Base-by-base conservation (phyloP, 1,140 invertebrate species). In the Neelides sp. region DNA sequence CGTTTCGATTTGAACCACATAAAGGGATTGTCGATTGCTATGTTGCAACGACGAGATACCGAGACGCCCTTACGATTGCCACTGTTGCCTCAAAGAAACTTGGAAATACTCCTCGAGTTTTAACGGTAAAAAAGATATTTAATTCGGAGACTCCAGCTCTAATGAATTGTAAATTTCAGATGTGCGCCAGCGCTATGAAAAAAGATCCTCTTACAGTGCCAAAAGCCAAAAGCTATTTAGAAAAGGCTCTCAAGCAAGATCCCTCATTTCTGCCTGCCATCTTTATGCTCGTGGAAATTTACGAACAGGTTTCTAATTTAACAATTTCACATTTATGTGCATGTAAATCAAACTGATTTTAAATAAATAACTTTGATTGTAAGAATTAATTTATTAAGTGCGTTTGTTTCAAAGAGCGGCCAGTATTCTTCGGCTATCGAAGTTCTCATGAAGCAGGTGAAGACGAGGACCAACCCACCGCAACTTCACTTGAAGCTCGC, bases 21-120 rank as follows among this genome's bases (percentile, higher is more conserved):
- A 77, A 80, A 68, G 81, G 81, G 20, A 64, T 84, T 24, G 76
- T 83, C 4, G 77, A 83, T 57, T 80, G 78, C 64, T 82, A 83
- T 59, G 65, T 80, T 30, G 74, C 75, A 8, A 72, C 76, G 66
- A 74, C 78, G 54, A 68, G 81, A 35, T 66, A 75, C 41, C 68
- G 78, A 63, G 82, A 85, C 65, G 82, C 82, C 1, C 65, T 79
- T 2, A 76, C 75, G 22, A 73, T 80, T 62, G 80, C 81, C 3
- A 75, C 73, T 40, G 76, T 74, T 64, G 77, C 78, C 48, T 78
- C 77, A 49, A 82, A 80, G 66, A 74, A 78, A 52, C 68, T 85
- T 13, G 78, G 79, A 4, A 75, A 80, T 37, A 79, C 73, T 48
- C 75, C 81, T 1, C 69, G 82, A 63, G 75, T 79, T 44, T 66